A percentile compares a stretch with the other conserved stretches of the same genome.
phyloP scores from a whole-genome alignment of 2,113 vertebrate genomes.

The Rhynchomys soricoides region DNA sequence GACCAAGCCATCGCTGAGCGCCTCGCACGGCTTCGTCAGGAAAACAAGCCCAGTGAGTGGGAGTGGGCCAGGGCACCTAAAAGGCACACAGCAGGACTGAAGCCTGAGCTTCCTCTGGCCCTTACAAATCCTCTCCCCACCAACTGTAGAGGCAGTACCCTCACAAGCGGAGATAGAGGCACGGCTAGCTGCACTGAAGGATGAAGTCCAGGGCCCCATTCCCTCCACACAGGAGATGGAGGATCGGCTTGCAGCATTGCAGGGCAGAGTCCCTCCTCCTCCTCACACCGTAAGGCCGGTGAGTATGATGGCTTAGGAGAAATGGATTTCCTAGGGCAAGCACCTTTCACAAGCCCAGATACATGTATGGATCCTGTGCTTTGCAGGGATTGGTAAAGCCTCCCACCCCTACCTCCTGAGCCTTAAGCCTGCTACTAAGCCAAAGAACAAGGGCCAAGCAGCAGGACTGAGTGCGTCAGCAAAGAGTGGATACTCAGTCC shows the following conservation, averaged over 20 bases:
- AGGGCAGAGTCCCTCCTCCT: constrained; percentile 87
- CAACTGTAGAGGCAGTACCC: constrained; percentile 89
- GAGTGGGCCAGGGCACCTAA: background rate
- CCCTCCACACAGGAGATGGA: constrained; percentile 92
- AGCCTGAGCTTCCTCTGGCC: background rate
- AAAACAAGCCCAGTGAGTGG: constrained; percentile 91
- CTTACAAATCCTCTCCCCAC: constrained; percentile 20
- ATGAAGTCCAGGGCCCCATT: constrained; percentile 83
- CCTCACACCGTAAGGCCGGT: constrained; percentile 88
- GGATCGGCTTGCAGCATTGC: constrained; percentile 91
- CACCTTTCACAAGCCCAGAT: background rate
- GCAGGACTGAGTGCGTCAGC: background rate
- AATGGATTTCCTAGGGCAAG: background rate
- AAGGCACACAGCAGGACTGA: background rate
- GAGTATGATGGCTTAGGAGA: constrained; percentile 71
- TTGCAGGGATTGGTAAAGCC: constrained; percentile 28
- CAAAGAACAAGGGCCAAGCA: background rate
- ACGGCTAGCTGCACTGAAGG: constrained; percentile 92
- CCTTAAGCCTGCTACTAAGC: constrained; percentile 15
- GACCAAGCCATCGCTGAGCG: constrained; percentile 93
- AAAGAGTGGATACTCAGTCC: constrained; percentile 23
- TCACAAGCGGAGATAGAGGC: constrained; percentile 94
- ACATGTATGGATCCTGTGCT: background rate
- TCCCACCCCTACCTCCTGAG: background rate
- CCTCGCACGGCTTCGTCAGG: constrained; percentile 93